These are phyloP conservation scores for Trichonephila clavata DNA, from an alignment of 1,140 invertebrate species.

Conservation along the genomic window DNA sequence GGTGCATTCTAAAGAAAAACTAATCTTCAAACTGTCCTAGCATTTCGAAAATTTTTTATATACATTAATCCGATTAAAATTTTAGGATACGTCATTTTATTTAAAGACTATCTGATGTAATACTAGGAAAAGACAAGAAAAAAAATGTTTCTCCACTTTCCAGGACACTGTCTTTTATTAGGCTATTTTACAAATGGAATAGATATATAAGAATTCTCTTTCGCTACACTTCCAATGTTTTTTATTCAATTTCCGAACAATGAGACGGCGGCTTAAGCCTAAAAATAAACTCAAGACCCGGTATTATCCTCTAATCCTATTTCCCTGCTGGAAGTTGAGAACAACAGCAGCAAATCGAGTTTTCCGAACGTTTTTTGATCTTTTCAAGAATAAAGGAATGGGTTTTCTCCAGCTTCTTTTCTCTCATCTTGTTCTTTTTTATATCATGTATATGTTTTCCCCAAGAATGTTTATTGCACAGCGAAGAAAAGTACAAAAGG, in stretches of 20 bases:
- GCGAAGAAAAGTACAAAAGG: background rate
- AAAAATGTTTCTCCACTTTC: too few relatives aligned
- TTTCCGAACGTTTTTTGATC: background rate
- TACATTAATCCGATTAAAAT: too few relatives aligned
- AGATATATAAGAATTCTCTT: too few relatives aligned
- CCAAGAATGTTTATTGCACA: background rate
- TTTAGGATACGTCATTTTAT: too few relatives aligned
- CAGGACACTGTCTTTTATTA: too few relatives aligned
- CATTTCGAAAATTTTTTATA: too few relatives aligned
- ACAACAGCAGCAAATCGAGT: background rate
- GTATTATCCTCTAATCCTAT: conserved; percentile 19
- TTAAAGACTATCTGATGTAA: too few relatives aligned
- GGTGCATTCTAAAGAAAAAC: too few relatives aligned
- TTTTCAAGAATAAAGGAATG: background rate
- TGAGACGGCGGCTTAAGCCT: background rate
- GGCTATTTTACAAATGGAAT: too few relatives aligned
- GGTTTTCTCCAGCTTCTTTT: too few relatives aligned
- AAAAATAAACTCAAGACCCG: conserved; percentile 7
- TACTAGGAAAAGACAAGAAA: too few relatives aligned
- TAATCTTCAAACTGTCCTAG: too few relatives aligned
- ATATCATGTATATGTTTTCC: background rate
- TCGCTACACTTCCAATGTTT: background rate
- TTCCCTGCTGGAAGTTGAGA: background rate
- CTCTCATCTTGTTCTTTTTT: background rate
- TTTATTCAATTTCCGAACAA: background rate